Base-by-base conservation (phyloP, 2,113 vertebrate genomes). In the Scophthalmus maximus region DNA sequence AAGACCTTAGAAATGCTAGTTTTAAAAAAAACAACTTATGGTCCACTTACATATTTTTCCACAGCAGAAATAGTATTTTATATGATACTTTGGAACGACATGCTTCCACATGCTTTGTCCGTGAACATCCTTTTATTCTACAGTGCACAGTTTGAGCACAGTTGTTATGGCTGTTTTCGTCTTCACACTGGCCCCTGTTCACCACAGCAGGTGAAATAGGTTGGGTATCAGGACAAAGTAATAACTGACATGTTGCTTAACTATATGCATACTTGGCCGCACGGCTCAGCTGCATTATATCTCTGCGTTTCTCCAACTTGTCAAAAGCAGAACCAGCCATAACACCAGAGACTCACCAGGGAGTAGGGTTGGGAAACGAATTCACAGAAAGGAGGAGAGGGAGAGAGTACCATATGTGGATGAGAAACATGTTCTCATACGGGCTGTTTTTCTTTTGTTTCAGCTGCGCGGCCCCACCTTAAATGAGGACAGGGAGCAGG, bases 301-400 rank as follows among this genome's bases (percentile, higher is more conserved):
- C 93, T 94, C 94, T 4, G 91, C 92, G 63, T 96, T 97, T 94
- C 95, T 95, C 95, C 90, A 92, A 84, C 56, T 95, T 96, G 96
- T 95, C 96, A 89, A 95, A 96, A 92, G 95, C 95, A 92, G 95
- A 95, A 93, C 95, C 95, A 97, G 88, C 83, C 84, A 87, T 86
- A 90, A 89, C 85, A 87, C 73, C 72, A 59, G 78, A 81, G 74
- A 51, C 69, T 89, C 89, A 87, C 84, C 75, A 83, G 90, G 90
- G 89, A 90, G 84, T 79, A 79, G 69, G 58, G 84, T 89, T 90
- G 89, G 87, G 89, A 87, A 90, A 91, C 52, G 14, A 87, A 89
- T 91, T 88, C 76, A 83, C 74, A 85, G 87, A 82, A 83, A 88
- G 60, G 52, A 73, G 68, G 70, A 77, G 63, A 81, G 82, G 62